These are phyloP conservation scores for Psephotus haematonotus DNA, from an alignment of 2,113 vertebrate genomes.

Conservation along the genomic window DNA sequence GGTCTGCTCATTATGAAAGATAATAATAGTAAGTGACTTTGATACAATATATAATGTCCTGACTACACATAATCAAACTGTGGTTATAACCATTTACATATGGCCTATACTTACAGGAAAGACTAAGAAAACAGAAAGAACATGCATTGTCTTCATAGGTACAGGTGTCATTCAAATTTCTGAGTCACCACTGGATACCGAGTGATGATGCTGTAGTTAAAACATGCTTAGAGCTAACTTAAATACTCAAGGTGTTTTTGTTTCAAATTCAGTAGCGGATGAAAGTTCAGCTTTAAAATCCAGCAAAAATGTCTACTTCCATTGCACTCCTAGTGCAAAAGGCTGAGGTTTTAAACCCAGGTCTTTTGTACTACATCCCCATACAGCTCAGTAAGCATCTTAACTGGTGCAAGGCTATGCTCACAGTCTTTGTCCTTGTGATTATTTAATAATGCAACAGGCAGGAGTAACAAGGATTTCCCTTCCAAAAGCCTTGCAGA, in stretches of 20 bases:
- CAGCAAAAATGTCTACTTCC: neutral
- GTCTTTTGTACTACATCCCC: neutral
- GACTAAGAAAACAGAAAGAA: neutral
- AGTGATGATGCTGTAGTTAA: neutral
- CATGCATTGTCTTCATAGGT: neutral
- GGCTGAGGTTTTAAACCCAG: neutral
- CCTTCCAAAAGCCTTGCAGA: neutral
- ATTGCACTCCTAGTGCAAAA: neutral
- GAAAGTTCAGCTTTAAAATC: neutral
- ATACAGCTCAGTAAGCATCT: neutral
- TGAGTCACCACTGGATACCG: neutral
- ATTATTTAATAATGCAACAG: conserved; percentile 14
- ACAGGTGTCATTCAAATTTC: neutral
- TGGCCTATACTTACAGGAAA: neutral
- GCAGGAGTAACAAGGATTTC: neutral
- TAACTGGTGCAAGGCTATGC: neutral
- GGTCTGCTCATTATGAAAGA: neutral
- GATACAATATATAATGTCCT: neutral
- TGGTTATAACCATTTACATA: neutral
- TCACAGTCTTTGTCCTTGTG: neutral
- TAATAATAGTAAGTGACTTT: neutral
- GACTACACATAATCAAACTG: neutral
- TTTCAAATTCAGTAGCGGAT: neutral
- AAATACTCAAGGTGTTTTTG: neutral
- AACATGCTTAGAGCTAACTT: neutral